phyloP scores from a whole-genome alignment of 2,113 vertebrate species.

The Indicator maculatus region DNA sequence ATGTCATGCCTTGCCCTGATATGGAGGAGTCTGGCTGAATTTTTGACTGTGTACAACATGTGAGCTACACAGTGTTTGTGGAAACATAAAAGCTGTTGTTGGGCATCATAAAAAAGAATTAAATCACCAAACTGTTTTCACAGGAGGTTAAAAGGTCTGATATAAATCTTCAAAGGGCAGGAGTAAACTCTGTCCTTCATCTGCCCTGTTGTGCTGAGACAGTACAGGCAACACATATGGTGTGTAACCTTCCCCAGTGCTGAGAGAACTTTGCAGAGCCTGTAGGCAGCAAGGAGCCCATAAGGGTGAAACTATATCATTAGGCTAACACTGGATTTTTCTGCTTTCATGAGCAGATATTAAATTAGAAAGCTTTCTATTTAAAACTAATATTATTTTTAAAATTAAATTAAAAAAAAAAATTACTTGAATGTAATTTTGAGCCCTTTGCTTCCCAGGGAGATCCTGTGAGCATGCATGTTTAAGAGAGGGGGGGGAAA shows the following conservation, averaged over 20 bases:
- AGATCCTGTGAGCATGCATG: accelerated
- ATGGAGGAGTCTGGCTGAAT: not conserved
- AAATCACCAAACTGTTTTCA: slow-evolving; percentile 32
- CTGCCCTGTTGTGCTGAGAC: not conserved
- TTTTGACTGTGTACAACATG: slow-evolving; percentile 24
- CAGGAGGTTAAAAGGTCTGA: slow-evolving; percentile 35
- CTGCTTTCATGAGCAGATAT: not conserved
- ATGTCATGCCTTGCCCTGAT: not conserved
- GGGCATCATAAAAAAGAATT: slow-evolving; percentile 52
- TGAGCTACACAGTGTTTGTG: not conserved
- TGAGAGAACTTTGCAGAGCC: not conserved
- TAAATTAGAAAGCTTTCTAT: not conserved
- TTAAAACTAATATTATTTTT: not conserved
- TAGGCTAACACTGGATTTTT: not conserved
- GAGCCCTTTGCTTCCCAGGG: not conserved
- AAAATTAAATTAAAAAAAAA: not conserved
- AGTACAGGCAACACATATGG: not conserved
- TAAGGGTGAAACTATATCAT: not conserved
- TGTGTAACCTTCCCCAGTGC: not conserved
- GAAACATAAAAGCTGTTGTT: slow-evolving; percentile 51
- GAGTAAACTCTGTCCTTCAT: slow-evolving; percentile 25
- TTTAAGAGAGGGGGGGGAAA: not conserved
- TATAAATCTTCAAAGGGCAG: slow-evolving; percentile 42
- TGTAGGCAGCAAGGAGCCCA: not conserved
- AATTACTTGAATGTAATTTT: not conserved